These are phyloP conservation scores for Bilobella aurantiaca DNA, from an alignment of 1,140 invertebrate genomes.

Conservation along the genomic window DNA sequence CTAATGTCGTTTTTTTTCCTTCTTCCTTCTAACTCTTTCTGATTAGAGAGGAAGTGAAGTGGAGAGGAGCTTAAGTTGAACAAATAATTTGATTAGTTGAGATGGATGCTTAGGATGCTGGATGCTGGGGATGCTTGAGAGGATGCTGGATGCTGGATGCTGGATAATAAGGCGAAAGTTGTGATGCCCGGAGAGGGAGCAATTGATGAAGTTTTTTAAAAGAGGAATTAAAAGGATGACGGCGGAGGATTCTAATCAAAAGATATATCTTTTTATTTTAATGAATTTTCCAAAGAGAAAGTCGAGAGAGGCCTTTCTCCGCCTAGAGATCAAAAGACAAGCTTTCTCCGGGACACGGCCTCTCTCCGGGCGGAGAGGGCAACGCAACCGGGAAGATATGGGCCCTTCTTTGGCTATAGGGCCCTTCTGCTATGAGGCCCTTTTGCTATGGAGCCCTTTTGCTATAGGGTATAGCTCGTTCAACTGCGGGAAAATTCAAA, in stretches of 20 bases:
- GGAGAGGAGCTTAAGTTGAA: slow-evolving; percentile 22
- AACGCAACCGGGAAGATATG: not conserved
- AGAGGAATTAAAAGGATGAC: slow-evolving; percentile 34
- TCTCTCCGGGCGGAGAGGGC: not conserved
- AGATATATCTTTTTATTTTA: slow-evolving; percentile 37
- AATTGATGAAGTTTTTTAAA: slow-evolving; percentile 35
- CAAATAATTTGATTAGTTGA: slow-evolving; percentile 34
- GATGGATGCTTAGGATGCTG: not conserved
- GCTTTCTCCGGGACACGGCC: not conserved
- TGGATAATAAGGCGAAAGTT: slow-evolving; percentile 2
- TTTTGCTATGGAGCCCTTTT: too few relatives aligned
- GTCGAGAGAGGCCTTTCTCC: not conserved
- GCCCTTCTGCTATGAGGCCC: too few relatives aligned
- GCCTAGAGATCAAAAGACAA: slow-evolving; percentile 32
- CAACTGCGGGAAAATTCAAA: too few relatives aligned
- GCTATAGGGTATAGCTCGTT: too few relatives aligned
- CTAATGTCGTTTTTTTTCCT: too few relatives aligned
- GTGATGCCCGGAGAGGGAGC: slow-evolving; percentile 10
- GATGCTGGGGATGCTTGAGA: not conserved
- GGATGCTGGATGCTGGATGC: not conserved
- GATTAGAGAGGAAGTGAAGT: slow-evolving; percentile 16
- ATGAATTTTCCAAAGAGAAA: slow-evolving; percentile 31
- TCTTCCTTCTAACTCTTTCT: too few relatives aligned
- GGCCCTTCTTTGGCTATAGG: not conserved
- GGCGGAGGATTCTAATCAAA: slow-evolving; percentile 36